Evolutionary conservation across 2,113 vertebrate genomes (phyloP).

Genomic region (Aptenodytes patagonicus): DNA sequence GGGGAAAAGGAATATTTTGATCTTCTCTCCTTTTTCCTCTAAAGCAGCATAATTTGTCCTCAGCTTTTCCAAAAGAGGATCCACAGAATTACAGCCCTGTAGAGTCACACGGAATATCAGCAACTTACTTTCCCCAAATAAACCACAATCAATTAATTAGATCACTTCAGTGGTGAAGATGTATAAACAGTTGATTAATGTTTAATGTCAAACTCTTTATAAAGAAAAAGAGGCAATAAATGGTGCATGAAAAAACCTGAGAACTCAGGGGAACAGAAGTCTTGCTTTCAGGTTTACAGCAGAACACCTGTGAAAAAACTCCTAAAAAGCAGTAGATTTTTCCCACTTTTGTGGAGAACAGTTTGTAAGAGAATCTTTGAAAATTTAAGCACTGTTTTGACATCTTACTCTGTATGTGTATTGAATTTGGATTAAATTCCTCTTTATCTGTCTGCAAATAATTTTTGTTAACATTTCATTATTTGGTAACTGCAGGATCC

Average conservation of each 20-base stretch:
- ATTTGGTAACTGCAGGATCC: background rate
- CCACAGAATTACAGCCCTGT: background rate
- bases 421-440: background rate
- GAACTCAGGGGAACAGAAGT: background rate
- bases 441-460: background rate
- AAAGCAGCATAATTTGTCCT: background rate
- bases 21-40: background rate
- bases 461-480: background rate
- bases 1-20: background rate
- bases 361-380: background rate
- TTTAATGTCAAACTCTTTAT: background rate
- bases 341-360: background rate
- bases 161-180: background rate
- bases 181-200: constrained; percentile 25
- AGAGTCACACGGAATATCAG: background rate
- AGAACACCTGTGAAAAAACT: background rate
- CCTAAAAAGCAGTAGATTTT: background rate
- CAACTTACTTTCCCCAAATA: background rate
- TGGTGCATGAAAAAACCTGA: background rate
- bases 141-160: constrained; percentile 26
- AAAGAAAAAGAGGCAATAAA: background rate
- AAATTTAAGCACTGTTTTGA: background rate
- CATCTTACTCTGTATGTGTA: background rate
- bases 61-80: background rate
- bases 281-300: background rate